Percentiles rank a stretch among this genome's conserved stretches.
phyloP scores from a whole-genome alignment of 2,113 vertebrate genomes.

The Bos javanicus region DNA sequence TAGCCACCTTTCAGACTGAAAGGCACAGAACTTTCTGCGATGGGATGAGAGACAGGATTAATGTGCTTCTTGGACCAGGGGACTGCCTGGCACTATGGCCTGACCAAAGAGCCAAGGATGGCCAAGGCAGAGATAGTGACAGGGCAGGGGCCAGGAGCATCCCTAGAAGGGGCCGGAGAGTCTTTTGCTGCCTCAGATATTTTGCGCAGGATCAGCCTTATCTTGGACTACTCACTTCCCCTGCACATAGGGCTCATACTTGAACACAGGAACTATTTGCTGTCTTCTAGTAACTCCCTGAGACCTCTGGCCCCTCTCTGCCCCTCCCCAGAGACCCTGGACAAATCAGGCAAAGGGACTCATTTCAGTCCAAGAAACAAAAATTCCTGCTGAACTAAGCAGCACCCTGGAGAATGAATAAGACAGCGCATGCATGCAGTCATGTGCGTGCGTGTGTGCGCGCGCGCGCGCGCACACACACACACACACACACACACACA shows the following conservation, averaged over 20 bases:
- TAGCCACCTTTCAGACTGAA: not conserved
- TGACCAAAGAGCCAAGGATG: not conserved
- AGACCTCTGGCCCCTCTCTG: not conserved
- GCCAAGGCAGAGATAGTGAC: not conserved
- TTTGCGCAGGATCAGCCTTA: conserved; percentile 1
- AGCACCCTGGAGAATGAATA: not conserved
- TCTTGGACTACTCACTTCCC: not conserved
- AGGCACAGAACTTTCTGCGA: conserved; percentile 23
- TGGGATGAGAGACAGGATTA: not conserved
- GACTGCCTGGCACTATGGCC: not conserved
- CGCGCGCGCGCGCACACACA: not conserved
- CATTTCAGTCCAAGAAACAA: not conserved
- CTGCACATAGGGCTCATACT: not conserved
- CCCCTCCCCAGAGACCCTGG: not conserved
- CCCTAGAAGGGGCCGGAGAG: not conserved
- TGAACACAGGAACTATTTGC: not conserved
- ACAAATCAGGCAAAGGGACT: not conserved
- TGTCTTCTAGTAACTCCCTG: not conserved
- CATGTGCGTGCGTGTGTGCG: no score
- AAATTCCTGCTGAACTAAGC: not conserved
- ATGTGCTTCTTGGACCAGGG: not conserved
- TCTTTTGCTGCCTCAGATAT: not conserved
- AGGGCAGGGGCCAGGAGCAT: not conserved
- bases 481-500: not conserved
- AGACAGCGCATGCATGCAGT: rapidly evolving